Evolutionary conservation across 2,113 vertebrate species (phyloP), one percentile per base, ranked within the genome.

Genomic region (Glaucomys volans): DNA sequence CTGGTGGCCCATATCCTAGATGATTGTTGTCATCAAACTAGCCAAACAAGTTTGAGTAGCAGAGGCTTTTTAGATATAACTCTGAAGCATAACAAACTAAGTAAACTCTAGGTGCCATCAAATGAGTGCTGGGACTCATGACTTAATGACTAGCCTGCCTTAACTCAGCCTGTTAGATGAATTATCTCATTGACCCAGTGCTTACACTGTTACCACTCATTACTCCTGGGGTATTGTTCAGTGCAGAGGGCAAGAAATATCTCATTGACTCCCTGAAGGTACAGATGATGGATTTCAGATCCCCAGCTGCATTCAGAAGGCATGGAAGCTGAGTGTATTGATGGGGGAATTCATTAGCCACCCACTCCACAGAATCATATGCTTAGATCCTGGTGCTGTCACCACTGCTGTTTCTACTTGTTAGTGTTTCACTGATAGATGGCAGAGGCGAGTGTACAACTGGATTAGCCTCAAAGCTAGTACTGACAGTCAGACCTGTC

Each of bases 271-370:
- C 97, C 98, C 97, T 66, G 95, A 97, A 97, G 97, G 97, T 98
- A 81, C 86, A 97, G 95, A 96, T 97, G 98, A 98, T 98, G 97
- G 87, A 97, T 98, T 98, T 98, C 26, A 90, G 75, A 97, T 97
- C 87, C 87, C 64, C 35, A 14, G 50, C 94, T 97, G 79, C 76
- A 88, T 85, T 96, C 88, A 74, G 85, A 90, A 95, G 96, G 79
- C 13, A 1, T 66, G 75, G 84, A 96, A 79, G 37, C 96, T 96
- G 75, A 74, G 90, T 17, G 4, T 89, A 97, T 90, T 96, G 97
- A 90, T 97, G 84, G 20, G 80, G 95, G 93, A 91, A 97, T 98
- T 98, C 97, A 97, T 98, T 98, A 98, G 88, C 87, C 95, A 96
- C 85, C 97, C 88, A 42, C 95, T 92, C 47, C 28, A 89, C 0